A percentile compares a stretch with the other conserved stretches of the same genome.
Conservation (phyloP, 2,797 vertebrate species). For the Heterohyrax brucei region DNA sequence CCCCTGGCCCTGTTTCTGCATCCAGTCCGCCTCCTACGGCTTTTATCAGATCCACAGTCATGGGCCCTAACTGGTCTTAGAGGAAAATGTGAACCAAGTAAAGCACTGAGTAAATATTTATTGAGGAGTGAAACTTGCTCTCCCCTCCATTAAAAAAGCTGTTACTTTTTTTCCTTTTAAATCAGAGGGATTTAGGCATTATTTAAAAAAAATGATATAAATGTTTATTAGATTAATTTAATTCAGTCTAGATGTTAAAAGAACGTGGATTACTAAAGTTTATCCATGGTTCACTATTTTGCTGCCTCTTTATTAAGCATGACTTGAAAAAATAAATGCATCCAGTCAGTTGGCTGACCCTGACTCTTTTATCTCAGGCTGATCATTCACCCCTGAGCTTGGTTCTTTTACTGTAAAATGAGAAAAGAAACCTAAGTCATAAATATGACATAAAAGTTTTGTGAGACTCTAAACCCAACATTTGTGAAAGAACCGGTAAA, state of each 20-base stretch:
- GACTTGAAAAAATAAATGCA: slow-evolving; percentile 18
- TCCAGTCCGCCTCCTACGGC: not conserved
- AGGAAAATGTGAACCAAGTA: not conserved
- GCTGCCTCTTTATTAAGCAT: not conserved
- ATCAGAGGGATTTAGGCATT: slow-evolving; percentile 30
- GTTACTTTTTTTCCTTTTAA: slow-evolving; percentile 17
- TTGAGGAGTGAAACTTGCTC: not conserved
- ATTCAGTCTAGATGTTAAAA: slow-evolving; percentile 36
- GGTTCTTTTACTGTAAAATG: slow-evolving; percentile 32
- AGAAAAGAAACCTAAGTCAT: slow-evolving; percentile 41
- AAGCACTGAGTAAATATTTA: slow-evolving; percentile 4
- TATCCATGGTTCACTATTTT: not conserved
- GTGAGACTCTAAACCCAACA: not conserved
- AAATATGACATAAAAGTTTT: not conserved
- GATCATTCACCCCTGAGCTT: slow-evolving; percentile 20
- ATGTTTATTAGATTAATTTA: slow-evolving; percentile 56
- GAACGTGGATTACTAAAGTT: not conserved
- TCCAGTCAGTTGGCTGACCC: not conserved
- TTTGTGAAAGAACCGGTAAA: slow-evolving; percentile 18
- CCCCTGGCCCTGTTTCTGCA: not conserved
- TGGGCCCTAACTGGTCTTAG: not conserved
- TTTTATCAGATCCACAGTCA: not conserved
- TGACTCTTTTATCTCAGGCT: not conserved
- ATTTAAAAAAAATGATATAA: slow-evolving; percentile 13
- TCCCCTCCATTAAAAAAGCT: not conserved